These are phyloP conservation scores for Asteroscopus sphinx DNA, from an alignment of 2,888 invertebrate species.

Conservation along the genomic window DNA sequence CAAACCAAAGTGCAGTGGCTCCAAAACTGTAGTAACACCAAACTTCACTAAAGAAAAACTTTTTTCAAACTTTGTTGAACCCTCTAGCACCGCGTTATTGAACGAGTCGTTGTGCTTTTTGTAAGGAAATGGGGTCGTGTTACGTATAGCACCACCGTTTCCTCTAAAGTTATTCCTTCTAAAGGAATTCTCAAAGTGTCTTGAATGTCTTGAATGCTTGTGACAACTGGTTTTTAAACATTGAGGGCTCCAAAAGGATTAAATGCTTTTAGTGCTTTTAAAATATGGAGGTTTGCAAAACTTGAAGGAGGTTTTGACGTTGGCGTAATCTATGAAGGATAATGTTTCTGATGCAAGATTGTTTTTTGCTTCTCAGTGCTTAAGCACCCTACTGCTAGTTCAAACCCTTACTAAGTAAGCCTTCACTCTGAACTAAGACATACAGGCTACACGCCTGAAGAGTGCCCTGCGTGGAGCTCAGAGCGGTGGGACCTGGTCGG, in stretches of 20 bases:
- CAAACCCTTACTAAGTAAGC: too few species aligned
- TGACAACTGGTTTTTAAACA: conserved; percentile 49
- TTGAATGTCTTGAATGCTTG: conserved; percentile 37
- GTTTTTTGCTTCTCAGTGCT: too few species aligned
- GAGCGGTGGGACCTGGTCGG: too few species aligned
- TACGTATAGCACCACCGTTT: conserved; percentile 30
- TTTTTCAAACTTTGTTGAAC: conserved; percentile 22
- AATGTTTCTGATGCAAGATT: too few species aligned
- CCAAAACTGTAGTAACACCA: too few species aligned
- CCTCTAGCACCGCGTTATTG: conserved; percentile 25
- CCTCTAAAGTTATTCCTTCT: conserved; percentile 34
- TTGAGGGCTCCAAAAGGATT: conserved; percentile 20
- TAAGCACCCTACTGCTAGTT: too few species aligned
- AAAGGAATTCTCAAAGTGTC: conserved; percentile 31
- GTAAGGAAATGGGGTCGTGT: conserved; percentile 32
- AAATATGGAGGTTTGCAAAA: conserved; percentile 22
- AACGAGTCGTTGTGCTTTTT: conserved; percentile 42
- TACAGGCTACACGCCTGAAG: too few species aligned
- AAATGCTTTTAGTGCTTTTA: conserved; percentile 32
- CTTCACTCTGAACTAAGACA: too few species aligned
- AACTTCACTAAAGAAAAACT: conserved; percentile 8
- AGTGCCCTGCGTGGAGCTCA: too few species aligned
- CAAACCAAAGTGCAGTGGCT: conserved; percentile 1
- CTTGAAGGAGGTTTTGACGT: conserved; percentile 9
- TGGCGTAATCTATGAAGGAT: too few species aligned